Percentiles rank a stretch among this genome's conserved stretches.
Conservation (phyloP, 2,113 vertebrate genomes). For the Planiliza haematocheilus region DNA sequence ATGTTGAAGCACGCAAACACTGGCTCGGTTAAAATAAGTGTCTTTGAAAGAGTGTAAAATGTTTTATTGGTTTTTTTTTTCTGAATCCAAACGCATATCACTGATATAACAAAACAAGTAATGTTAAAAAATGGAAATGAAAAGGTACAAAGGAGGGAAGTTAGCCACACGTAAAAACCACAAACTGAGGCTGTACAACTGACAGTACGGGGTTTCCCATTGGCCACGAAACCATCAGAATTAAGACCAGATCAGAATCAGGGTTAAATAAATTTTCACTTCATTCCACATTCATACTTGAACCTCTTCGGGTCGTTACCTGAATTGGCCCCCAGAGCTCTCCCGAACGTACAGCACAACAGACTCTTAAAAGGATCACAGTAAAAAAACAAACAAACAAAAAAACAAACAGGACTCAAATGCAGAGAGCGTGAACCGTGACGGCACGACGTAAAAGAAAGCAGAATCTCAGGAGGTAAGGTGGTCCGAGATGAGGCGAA, state of each 20-base stretch:
- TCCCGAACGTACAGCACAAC: constrained; percentile 20
- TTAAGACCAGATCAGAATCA: constrained; percentile 21
- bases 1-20: constrained; percentile 2
- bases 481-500: constrained; percentile 18
- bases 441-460: constrained; percentile 37
- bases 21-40: constrained; percentile 32
- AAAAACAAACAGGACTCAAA: constrained; percentile 49
- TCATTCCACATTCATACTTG: constrained; percentile 2
- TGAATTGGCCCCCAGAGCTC: neutral
- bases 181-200: constrained; percentile 62
- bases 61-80: constrained; percentile 82
- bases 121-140: constrained; percentile 74
- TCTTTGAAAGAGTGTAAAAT: constrained; percentile 81
- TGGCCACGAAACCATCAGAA: constrained; percentile 21
- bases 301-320: neutral
- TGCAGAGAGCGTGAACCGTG: constrained; percentile 13
- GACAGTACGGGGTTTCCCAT: constrained; percentile 15
- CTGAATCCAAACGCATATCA: constrained; percentile 73
- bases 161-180: constrained; percentile 61
- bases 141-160: constrained; percentile 56
- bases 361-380: constrained; percentile 23
- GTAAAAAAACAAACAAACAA: constrained; percentile 57
- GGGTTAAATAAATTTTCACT: neutral
- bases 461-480: constrained; percentile 23
- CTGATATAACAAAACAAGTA: constrained; percentile 70